Conservation (phyloP, 2,797 vertebrate species). For the Petrocephalus schoutedeni region DNA sequence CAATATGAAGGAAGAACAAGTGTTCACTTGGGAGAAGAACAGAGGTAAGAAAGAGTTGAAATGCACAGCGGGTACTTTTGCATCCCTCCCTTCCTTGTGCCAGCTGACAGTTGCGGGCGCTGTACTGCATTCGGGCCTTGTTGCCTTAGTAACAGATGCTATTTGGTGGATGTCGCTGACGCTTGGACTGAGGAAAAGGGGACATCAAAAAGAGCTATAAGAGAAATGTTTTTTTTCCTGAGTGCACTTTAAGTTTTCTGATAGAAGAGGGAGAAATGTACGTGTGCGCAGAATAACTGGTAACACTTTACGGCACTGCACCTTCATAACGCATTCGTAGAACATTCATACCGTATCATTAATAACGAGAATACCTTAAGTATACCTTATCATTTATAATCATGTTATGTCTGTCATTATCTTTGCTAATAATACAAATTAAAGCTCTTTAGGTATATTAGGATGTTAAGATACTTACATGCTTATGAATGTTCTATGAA, state of each 20-base stretch:
- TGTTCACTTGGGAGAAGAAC: background rate
- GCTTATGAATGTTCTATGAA: background rate
- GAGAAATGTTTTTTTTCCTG: background rate
- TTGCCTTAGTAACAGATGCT: constrained; percentile 19
- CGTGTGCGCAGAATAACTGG: background rate
- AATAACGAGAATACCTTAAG: background rate
- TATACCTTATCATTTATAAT: background rate
- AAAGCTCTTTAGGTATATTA: background rate
- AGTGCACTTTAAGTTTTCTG: background rate
- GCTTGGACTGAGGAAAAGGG: background rate
- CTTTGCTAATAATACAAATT: background rate
- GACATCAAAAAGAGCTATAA: background rate
- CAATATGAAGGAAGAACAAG: background rate
- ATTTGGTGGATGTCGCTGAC: background rate
- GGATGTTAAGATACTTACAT: background rate
- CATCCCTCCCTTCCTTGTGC: background rate
- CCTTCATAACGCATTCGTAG: background rate
- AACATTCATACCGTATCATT: background rate
- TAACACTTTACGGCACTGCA: background rate
- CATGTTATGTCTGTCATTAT: background rate
- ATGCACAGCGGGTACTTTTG: background rate
- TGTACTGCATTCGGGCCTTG: background rate
- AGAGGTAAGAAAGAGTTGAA: background rate
- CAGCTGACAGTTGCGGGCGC: background rate
- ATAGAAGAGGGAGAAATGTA: background rate